Conservation (phyloP, 2,113 vertebrate species). For the Geothlypis trichas region DNA sequence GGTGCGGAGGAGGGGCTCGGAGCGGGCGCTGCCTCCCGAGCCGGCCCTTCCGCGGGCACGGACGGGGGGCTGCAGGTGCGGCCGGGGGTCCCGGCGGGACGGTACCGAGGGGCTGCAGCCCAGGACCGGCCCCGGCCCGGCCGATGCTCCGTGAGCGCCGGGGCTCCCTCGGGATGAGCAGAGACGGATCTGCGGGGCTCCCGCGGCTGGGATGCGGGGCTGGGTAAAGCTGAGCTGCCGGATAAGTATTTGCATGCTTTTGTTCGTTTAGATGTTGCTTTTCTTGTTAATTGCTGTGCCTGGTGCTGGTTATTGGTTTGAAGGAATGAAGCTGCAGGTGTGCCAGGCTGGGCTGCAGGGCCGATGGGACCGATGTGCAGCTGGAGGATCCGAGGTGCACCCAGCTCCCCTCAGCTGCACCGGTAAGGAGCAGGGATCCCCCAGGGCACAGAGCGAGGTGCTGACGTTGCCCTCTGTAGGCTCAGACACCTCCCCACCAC, state of each 20-base stretch:
- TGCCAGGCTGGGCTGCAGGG: neutral
- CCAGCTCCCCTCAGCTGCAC: fast-evolving
- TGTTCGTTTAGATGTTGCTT: too few species aligned
- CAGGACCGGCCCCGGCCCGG: neutral
- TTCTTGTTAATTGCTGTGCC: fast-evolving
- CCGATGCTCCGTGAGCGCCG: neutral
- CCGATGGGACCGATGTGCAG: fast-evolving
- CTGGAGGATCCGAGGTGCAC: neutral
- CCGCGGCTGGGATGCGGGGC: neutral
- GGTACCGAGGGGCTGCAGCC: neutral
- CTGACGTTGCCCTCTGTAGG: neutral
- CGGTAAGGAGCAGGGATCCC: neutral
- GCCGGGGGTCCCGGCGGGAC: neutral
- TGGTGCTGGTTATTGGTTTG: neutral
- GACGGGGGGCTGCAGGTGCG: neutral
- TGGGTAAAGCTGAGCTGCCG: neutral
- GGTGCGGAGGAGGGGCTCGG: neutral
- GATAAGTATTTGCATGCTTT: neutral
- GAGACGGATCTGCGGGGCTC: neutral
- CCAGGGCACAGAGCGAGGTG: neutral
- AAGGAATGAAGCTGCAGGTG: neutral
- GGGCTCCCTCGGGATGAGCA: neutral
- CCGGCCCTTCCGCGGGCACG: neutral
- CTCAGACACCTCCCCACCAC: neutral
- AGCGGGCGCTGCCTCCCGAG: neutral